Conservation (phyloP, 2,888 invertebrate species). For the Drosophila rellima region DNA sequence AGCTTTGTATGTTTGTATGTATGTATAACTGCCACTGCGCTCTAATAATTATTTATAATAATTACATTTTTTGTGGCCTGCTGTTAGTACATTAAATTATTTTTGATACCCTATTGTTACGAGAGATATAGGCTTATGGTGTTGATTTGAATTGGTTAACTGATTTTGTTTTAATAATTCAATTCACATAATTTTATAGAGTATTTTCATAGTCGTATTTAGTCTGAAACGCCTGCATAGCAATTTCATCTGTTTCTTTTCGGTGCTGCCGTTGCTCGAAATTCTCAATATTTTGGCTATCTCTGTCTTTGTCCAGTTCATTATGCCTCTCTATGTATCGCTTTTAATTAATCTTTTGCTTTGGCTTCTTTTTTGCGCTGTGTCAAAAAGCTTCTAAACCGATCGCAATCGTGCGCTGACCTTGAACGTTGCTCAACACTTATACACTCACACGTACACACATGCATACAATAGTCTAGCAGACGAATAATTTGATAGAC, state of each 20-base stretch:
- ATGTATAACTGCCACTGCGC: conserved; percentile 71
- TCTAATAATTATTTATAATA: conserved; percentile 82
- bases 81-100: conserved; percentile 63
- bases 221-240: neutral
- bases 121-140: conserved; percentile 1
- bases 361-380: conserved; percentile 39
- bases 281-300: conserved; percentile 49
- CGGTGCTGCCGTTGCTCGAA: conserved; percentile 14
- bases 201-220: conserved; percentile 26
- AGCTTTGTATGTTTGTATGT: conserved; percentile 23
- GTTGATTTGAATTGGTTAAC: neutral
- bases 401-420: conserved; percentile 71
- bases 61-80: conserved; percentile 68
- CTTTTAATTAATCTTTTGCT: conserved; percentile 68
- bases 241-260: conserved; percentile 20
- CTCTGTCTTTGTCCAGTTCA: conserved; percentile 31
- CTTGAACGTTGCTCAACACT: conserved; percentile 50
- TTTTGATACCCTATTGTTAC: conserved; percentile 24
- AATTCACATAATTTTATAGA: neutral
- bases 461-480: neutral
- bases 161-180: neutral
- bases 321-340: conserved; percentile 30
- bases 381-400: conserved; percentile 45
- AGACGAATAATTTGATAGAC: conserved; percentile 19
- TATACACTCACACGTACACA: neutral